phyloP scores from a whole-genome alignment of 2,888 invertebrate species.

The Synergus japonicus region DNA sequence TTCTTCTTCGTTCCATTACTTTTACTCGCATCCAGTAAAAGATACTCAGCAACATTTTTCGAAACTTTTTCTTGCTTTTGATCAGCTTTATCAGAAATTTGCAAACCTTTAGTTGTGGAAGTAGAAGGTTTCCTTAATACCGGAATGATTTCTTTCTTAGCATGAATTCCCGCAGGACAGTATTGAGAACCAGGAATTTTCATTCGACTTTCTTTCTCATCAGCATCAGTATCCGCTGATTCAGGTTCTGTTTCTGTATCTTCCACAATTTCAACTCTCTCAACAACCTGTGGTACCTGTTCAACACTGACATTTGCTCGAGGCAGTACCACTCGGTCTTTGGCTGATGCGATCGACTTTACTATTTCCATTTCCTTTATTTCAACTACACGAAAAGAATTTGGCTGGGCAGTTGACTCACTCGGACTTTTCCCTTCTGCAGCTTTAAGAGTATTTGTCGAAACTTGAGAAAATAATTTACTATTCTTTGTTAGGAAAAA shows the following conservation, averaged over 20 bases:
- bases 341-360: slow-evolving; percentile 81
- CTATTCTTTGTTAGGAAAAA: slow-evolving; percentile 82
- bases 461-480: slow-evolving; percentile 84
- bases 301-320: slow-evolving; percentile 70
- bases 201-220: slow-evolving; percentile 44
- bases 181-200: slow-evolving; percentile 10
- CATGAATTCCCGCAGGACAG: slow-evolving; percentile 34
- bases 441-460: slow-evolving; percentile 77
- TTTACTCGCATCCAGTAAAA: slow-evolving; percentile 70
- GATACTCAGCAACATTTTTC: slow-evolving; percentile 70
- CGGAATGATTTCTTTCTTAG: slow-evolving; percentile 60
- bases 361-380: slow-evolving; percentile 85
- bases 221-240: slow-evolving; percentile 67
- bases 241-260: slow-evolving; percentile 76
- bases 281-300: slow-evolving; percentile 75
- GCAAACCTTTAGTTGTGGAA: not conserved
- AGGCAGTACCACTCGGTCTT: slow-evolving; percentile 73
- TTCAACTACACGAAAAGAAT: slow-evolving; percentile 82
- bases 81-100: not conserved
- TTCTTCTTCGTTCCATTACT: slow-evolving; percentile 75
- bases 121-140: slow-evolving; percentile 58
- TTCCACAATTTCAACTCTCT: slow-evolving; percentile 78
- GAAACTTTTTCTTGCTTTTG: not conserved
- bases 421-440: slow-evolving; percentile 51
- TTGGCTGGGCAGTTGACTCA: slow-evolving; percentile 58